These are phyloP conservation scores for Hippocampus comes DNA, from an alignment of 2,113 vertebrate species.

Conservation along the genomic window DNA sequence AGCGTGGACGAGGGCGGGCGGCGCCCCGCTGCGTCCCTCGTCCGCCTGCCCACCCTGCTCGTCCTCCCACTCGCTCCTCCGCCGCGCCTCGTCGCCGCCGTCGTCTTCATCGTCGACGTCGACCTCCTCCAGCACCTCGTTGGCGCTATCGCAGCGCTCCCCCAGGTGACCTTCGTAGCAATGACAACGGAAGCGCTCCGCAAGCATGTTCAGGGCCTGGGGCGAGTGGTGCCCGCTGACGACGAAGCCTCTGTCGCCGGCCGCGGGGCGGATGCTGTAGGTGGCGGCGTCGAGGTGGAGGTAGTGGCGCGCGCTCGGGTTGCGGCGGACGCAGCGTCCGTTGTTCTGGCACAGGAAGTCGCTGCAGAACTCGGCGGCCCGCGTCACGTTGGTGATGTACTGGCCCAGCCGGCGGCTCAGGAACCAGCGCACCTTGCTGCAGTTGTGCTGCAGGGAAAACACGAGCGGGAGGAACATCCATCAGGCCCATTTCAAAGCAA, in stretches of 20 bases:
- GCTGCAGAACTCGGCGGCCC: conserved; percentile 73
- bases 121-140: conserved; percentile 52
- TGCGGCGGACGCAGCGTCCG: conserved; percentile 62
- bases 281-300: conserved; percentile 72
- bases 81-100: conserved; percentile 30
- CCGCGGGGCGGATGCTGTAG: conserved; percentile 57
- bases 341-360: conserved; percentile 72
- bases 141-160: conserved; percentile 63
- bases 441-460: conserved; percentile 68
- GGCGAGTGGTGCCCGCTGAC: conserved; percentile 64
- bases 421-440: conserved; percentile 71
- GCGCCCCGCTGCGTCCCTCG: conserved; percentile 26
- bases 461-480: background rate
- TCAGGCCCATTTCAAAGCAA: too few relatives aligned
- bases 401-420: conserved; percentile 66
- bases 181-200: conserved; percentile 72
- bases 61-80: conserved; percentile 46
- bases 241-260: conserved; percentile 52
- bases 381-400: conserved; percentile 76
- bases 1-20: background rate
- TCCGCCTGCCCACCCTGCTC: conserved; percentile 32
- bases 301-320: conserved; percentile 59
- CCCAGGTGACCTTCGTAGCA: conserved; percentile 77
- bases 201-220: conserved; percentile 61
- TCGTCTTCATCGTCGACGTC: conserved; percentile 9